A percentile compares a stretch with the other conserved stretches of the same genome.
These are phyloP conservation scores for Goniozus legneri DNA, from an alignment of 1,140 invertebrate genomes.

Conservation along the genomic window DNA sequence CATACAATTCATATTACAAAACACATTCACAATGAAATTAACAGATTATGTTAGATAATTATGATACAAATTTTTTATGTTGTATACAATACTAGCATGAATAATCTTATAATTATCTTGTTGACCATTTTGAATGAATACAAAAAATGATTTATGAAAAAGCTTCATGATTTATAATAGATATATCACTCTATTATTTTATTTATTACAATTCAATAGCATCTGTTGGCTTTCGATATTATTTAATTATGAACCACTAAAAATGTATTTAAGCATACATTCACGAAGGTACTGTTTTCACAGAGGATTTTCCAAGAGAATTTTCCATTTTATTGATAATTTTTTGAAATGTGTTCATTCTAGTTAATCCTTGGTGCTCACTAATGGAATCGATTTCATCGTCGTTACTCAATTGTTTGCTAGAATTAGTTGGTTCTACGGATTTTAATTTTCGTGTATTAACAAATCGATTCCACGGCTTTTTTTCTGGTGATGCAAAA, in stretches of 20 bases:
- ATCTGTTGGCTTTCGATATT: too few species aligned
- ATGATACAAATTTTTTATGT: neutral
- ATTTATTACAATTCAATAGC: too few species aligned
- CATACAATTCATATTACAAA: conserved; percentile 22
- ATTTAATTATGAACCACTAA: too few species aligned
- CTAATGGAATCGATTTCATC: conserved; percentile 2
- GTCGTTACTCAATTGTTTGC: conserved; percentile 10
- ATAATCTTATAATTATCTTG: neutral
- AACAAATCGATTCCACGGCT: conserved; percentile 36
- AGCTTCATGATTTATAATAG: too few species aligned
- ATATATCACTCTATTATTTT: too few species aligned
- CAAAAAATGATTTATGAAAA: too few species aligned
- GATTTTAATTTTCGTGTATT: too few species aligned
- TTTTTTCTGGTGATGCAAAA: conserved; percentile 18
- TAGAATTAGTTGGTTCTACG: conserved; percentile 20
- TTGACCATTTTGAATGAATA: neutral
- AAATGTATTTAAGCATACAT: too few species aligned
- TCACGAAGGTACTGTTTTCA: too few species aligned
- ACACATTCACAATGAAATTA: neutral
- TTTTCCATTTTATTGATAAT: conserved; percentile 43
- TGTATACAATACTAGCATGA: neutral
- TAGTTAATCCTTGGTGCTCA: conserved; percentile 16
- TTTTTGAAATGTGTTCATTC: conserved; percentile 42
- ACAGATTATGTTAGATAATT: neutral
- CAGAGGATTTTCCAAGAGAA: conserved; percentile 32